Base-by-base conservation (phyloP, 2,888 invertebrate species). In the Lutraria lutraria region DNA sequence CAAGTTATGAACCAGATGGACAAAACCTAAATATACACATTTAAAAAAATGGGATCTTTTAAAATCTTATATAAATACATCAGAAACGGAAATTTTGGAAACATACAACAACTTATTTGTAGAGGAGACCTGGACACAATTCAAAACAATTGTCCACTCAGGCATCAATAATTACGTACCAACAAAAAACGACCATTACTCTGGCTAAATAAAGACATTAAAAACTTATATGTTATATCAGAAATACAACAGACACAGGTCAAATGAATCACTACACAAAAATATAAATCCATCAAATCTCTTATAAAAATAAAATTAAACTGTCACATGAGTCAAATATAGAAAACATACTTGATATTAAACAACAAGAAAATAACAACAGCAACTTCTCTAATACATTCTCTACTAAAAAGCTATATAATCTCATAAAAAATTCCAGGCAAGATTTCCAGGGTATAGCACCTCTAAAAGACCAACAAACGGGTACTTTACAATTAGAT, bases 271-370 rank as follows among this genome's bases (percentile, higher is more conserved):
- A n/a, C n/a, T n/a, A n/a, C n/a, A n/a, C n/a, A n/a, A n/a, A n/a
- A n/a, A n/a, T n/a, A n/a, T n/a, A n/a, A n/a, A n/a, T n/a, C n/a
- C n/a, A n/a, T n/a, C n/a, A n/a, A n/a, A n/a, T n/a, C n/a, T n/a
- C 56, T 56, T 68, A 29, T 82, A 15, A 21, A 80, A 68, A 68
- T 34, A 72, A 54, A 72, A 29, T 54, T 34, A 43, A 52, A 82
- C 87, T 53, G n/a, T n/a, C n/a, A n/a, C n/a, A n/a, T n/a, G n/a
- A n/a, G n/a, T n/a, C n/a, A n/a, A n/a, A n/a, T n/a, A n/a, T n/a
- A n/a, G n/a, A n/a, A n/a, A n/a, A n/a, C n/a, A 87, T 87, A 34
- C 79, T 83, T 6, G 87, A 82, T 21, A 54, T 87, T 31, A 53
- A 56, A 54, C 79, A 80, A 25, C 8, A 53, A 79, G 54, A 80